phyloP scores from a whole-genome alignment of 2,888 invertebrate genomes.

The Eilema depressum region DNA sequence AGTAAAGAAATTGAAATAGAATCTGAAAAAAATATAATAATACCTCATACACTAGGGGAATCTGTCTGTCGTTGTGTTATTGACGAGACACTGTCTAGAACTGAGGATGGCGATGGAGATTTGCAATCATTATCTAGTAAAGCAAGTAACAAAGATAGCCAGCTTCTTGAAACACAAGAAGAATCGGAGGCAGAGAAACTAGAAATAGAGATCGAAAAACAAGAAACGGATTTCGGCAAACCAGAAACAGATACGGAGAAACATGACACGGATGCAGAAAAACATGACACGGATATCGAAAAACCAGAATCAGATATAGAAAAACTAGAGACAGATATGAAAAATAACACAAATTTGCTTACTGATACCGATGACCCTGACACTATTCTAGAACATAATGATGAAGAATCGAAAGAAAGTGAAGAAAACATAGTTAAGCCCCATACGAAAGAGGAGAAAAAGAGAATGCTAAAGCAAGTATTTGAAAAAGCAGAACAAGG shows the following conservation, averaged over 20 bases:
- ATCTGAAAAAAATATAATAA: constrained; percentile 1
- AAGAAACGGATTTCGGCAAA: constrained; percentile 34
- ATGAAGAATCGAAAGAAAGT: background rate
- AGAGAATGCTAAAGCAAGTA: constrained; percentile 64
- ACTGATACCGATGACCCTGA: constrained; percentile 50
- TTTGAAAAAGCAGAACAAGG: constrained; percentile 61
- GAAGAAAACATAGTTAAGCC: constrained; percentile 41
- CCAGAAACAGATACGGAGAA: constrained; percentile 34
- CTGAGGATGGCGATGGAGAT: constrained; percentile 1
- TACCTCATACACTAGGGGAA: constrained; percentile 13
- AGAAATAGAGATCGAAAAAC: constrained; percentile 8
- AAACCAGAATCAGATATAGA: constrained; percentile 30
- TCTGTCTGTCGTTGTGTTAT: constrained; percentile 31
- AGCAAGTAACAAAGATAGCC: constrained; percentile 6
- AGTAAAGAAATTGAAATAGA: constrained; percentile 19
- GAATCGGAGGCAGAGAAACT: constrained; percentile 8
- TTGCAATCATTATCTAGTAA: constrained; percentile 5
- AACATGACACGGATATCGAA: constrained; percentile 29
- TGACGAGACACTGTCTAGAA: constrained; percentile 1
- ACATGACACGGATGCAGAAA: constrained; percentile 26
- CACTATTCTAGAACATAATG: constrained; percentile 5
- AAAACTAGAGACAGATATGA: background rate
- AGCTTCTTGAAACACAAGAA: constrained; percentile 17
- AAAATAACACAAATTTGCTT: constrained; percentile 30
- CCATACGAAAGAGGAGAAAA: constrained; percentile 61